These are phyloP conservation scores for Planococcus citri DNA, from an alignment of 1,140 invertebrate species.

Conservation along the genomic window DNA sequence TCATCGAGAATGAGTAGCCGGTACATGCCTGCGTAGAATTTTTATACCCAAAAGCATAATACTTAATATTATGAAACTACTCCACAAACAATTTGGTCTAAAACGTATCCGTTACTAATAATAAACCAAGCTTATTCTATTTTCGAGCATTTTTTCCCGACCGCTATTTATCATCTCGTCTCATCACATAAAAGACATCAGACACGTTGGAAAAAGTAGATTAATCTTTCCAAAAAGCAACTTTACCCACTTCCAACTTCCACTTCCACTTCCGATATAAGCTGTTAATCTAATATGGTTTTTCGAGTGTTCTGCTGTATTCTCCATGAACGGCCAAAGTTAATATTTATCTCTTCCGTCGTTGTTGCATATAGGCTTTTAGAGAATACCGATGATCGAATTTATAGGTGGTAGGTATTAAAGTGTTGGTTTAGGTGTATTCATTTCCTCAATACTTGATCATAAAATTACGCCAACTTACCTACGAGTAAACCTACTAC, in stretches of 20 bases:
- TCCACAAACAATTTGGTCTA: too few species aligned
- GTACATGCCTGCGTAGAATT: too few species aligned
- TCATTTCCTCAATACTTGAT: neutral
- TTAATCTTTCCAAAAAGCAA: neutral
- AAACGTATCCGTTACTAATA: neutral
- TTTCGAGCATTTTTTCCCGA: neutral
- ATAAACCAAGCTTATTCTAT: constrained; percentile 3
- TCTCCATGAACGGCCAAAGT: neutral
- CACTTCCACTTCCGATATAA: too few species aligned
- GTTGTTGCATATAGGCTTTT: neutral
- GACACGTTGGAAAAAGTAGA: neutral
- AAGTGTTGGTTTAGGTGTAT: neutral
- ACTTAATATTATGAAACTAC: too few species aligned
- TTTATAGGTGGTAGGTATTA: too few species aligned
- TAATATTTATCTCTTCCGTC: neutral
- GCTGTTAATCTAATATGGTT: neutral
- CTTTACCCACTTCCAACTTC: neutral
- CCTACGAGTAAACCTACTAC: too few species aligned
- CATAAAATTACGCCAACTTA: neutral
- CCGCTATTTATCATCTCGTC: neutral
- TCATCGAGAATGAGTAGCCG: too few species aligned
- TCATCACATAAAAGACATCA: neutral
- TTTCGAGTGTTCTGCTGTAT: neutral
- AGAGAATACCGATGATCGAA: too few species aligned
- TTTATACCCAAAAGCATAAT: too few species aligned